A percentile compares a stretch with the other conserved stretches of the same genome.
These are phyloP conservation scores for Atethmia centrago DNA, from an alignment of 2,888 invertebrate species.

Conservation along the genomic window DNA sequence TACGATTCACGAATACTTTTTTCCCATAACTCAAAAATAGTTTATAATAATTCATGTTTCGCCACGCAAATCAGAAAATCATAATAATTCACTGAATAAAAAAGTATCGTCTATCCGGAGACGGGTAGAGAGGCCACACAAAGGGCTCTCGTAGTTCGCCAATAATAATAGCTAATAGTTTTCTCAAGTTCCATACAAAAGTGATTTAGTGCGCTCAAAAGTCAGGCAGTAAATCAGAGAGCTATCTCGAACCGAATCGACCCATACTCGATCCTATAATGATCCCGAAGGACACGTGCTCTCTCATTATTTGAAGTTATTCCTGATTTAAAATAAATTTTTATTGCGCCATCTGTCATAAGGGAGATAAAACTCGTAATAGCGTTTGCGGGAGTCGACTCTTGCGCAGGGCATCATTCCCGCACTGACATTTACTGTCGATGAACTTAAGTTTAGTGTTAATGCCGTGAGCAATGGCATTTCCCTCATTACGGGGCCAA, in stretches of 20 bases:
- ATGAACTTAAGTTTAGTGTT: slow-evolving; percentile 82
- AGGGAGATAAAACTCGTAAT: slow-evolving; percentile 85
- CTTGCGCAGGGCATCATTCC: slow-evolving; percentile 77
- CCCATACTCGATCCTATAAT: slow-evolving; percentile 80
- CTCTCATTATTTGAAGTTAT: slow-evolving; percentile 86
- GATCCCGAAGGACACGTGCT: slow-evolving; percentile 85
- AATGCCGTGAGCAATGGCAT: slow-evolving; percentile 77
- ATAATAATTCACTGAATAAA: slow-evolving; percentile 78
- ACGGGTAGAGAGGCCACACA: slow-evolving; percentile 78
- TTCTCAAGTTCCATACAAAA: slow-evolving; percentile 88
- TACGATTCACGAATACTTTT: slow-evolving; percentile 59
- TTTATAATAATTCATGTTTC: slow-evolving; percentile 79
- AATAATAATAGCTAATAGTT: slow-evolving; percentile 90
- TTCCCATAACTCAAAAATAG: slow-evolving; percentile 72
- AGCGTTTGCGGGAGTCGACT: slow-evolving; percentile 81
- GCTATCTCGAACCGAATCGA: slow-evolving; percentile 81
- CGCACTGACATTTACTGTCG: slow-evolving; percentile 86
- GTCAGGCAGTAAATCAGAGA: slow-evolving; percentile 88
- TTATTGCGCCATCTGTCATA: slow-evolving; percentile 89
- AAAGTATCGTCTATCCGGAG: slow-evolving; percentile 75
- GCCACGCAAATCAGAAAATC: slow-evolving; percentile 82
- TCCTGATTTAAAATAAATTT: slow-evolving; percentile 88
- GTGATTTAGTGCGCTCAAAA: slow-evolving; percentile 89
- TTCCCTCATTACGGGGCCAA: slow-evolving; percentile 82
- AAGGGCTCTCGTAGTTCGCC: slow-evolving; percentile 83